Evolutionary conservation across 2,113 vertebrate genomes (phyloP).

Genomic region (Hylia prasina): DNA sequence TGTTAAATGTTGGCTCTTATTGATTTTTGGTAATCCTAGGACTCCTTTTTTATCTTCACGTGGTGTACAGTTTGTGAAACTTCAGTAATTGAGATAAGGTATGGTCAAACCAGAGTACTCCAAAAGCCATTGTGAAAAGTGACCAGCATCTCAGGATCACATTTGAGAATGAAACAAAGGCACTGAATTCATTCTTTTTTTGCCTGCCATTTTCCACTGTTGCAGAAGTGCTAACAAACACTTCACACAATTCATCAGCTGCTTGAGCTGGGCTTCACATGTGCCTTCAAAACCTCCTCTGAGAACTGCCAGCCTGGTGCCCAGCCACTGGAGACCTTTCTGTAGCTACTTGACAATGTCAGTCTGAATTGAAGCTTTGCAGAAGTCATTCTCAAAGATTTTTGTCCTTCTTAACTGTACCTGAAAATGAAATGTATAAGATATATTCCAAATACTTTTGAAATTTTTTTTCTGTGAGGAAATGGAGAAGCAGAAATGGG

Average conservation of each 20-base stretch:
- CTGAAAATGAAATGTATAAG: not conserved
- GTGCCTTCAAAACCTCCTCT: not conserved
- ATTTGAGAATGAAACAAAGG: not conserved
- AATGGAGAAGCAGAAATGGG: not conserved
- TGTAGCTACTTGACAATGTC: not conserved
- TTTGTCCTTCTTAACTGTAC: not conserved
- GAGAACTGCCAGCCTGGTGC: rapidly evolving
- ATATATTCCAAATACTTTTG: not conserved
- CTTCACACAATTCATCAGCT: not conserved
- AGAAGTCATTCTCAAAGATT: not conserved
- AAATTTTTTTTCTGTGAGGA: not conserved
- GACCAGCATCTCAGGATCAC: not conserved
- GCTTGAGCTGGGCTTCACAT: not conserved
- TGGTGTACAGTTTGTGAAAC: not conserved
- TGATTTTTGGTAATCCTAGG: not conserved
- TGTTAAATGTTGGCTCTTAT: not conserved
- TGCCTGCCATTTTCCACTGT: not conserved
- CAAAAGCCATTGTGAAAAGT: not conserved
- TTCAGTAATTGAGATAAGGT: not conserved
- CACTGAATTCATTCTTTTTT: not conserved
- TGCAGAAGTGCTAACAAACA: not conserved
- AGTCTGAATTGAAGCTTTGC: not conserved
- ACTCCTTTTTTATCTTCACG: not conserved
- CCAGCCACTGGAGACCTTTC: not conserved
- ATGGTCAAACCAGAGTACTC: not conserved